Evolutionary conservation across 2,797 vertebrate species (phyloP), one percentile per base, ranked within the genome.

Genomic region (Anguilla marmorata): DNA sequence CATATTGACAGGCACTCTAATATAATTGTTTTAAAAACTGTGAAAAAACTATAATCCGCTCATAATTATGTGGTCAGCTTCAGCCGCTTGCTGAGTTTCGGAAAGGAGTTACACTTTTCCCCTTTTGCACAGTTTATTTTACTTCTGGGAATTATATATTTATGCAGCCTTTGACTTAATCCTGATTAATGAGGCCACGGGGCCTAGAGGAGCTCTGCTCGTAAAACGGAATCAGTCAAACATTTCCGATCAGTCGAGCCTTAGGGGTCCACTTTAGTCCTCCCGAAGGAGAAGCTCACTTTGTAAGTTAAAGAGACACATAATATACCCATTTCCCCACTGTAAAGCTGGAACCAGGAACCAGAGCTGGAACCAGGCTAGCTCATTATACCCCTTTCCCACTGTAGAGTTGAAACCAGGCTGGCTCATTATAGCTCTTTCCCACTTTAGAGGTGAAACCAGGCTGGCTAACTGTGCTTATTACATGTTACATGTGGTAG

Each of bases 81-180:
- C 16, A 45, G 45, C 9, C 69, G 50, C 86, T 56, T 0, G 27
- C 82, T 90, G 86, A 33, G 85, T 91, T 24, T 45, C 30, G 91
- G 83, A 89, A 91, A 93, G 91, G 92, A 86, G 16, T 11, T 48
- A n/a, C 27, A 27, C 52, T 86, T 89, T 84, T 87, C 86, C 87
- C 91, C 92, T 91, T 90, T 89, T 91, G 82, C 91, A 90, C 93
- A 89, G 93, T 93, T 90, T 85, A 90, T 92, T 94, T 92, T 91
- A 94, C 94, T 95, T 91, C 91, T 88, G 90, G 86, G 90, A 93
- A 94, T 95, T 91, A 93, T 92, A 91, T 94, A 93, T 94, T 94
- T 93, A 93, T 87, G 56, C 82, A 1, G 90, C 88, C 83, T 92
- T 94, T 92, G 93, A 92, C 90, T 92, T 91, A 92, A 94, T 94